Base-by-base conservation (phyloP, 1,140 invertebrate species). In the Drosophila eugracilis region DNA sequence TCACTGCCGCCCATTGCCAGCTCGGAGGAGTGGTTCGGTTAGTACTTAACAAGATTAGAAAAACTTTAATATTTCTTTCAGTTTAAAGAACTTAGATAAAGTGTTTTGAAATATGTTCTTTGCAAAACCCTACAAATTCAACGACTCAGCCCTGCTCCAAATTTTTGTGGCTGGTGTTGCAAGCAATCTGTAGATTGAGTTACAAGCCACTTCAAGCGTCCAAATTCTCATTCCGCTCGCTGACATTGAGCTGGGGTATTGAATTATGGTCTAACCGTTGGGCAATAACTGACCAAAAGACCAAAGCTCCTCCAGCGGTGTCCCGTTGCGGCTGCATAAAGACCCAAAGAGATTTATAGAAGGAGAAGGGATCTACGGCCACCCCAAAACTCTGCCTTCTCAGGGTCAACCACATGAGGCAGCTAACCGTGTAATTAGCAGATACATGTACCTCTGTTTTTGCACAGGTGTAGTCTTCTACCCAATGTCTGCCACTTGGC, bases 1-100 rank as follows among this genome's bases (percentile, higher is more conserved):
- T 81, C 83, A 1, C 24, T 81, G 32, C 78, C 81, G 5, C 57
- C 53, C 14, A 78, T 88, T 4, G 81, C 77, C 36, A 66, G 59
- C 6, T 48, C 65, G 7, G 89, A 90, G 50, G 89, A 90, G 66
- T 90, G 89, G 88, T 81, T 90, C 48, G 89, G 89, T 90, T 90
- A 90, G 89, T 90, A 90, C 36, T 34, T 7, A 0, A 21, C n/a
- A 5, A 14, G n/a, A 36, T 34, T n/a, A n/a, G n/a, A n/a, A 15
- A 2, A n/a, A 36, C 2, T 36, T 14, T 6, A n/a, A n/a, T 5
- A 15, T 5, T 39, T 39, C 12, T 10, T 15, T 26, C 7, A 14
- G 22, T 26, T 45, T 15, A 45, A 45, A 26, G 7, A 10, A 10
- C 12, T 21, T 41, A 5, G 9, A 10, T 41, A 3, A 39, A 39